Base-by-base conservation (phyloP, 1,140 invertebrate species). In the Oscheius sp. region DNA sequence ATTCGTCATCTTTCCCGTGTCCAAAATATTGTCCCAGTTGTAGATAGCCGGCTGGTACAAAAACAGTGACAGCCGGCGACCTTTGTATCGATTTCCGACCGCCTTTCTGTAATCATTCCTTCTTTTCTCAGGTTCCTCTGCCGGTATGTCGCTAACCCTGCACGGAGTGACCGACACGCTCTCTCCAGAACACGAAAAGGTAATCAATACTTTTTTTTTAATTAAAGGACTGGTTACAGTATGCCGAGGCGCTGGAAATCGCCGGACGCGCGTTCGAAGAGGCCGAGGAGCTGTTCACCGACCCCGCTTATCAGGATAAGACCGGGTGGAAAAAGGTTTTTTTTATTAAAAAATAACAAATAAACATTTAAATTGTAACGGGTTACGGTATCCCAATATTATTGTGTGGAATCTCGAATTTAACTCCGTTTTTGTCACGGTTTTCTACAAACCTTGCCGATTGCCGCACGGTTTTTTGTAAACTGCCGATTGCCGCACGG, bases 261-360 rank as follows among this genome's bases (percentile, higher is more conserved):
- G 45, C 62, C 18, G 72, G 49, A 7, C 64, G 49, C 4, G 72
- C 65, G 10, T 74, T 74, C 62, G 31, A 55, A 20, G 72, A 74
- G 36, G 72, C 52, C 1, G 72, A 74, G 35, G 64, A 28, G 0
- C 35, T 74, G 2, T 74, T 74, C 38, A 62, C 36, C 58, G 72
- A 74, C 4, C 38, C 59, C 7, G 59, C 68, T 18, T 74, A 59
- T 45, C 23, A 7, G 1, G 34, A 32, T 10, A 73, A 35, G 2
- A 46, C 2, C 3, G 72, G 72, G 62, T 74, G 72, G 72, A 58
- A 59, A 42, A 59, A 68, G 66, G 64, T 55, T 63, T 20, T 49
- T n/a, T n/a, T n/a, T 13, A n/a, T 20, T 13, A 13, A 13, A 45
- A 45, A 13, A 13, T 20, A 45, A 13, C 20, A 45, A 13, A 13